Evolutionary conservation across 2,888 invertebrate genomes (phyloP), one percentile per base, ranked within the genome.

Genomic region (Fabriciana adippe): DNA sequence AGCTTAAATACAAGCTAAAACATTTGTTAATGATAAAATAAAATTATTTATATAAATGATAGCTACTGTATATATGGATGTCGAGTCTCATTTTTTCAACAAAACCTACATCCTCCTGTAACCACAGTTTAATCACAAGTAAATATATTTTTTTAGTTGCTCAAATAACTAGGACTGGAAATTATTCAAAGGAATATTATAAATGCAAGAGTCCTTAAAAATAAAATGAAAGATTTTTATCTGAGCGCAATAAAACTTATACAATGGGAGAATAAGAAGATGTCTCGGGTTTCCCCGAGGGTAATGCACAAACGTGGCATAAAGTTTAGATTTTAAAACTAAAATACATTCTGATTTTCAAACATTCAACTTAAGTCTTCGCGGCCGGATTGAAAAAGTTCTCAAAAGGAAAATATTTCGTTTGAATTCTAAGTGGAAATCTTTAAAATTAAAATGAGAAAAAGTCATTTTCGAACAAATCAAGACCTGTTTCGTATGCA

Each of bases 261-360:
- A 72, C 69, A 69, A 72, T 67, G 56, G 67, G 31, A 54, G 65
- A 65, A 71, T 59, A 56, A 67, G 70, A 64, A 50, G 66, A 63
- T 51, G 68, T 53, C 63, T 57, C 60, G 55, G 66, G 51, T 62
- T 64, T 68, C 67, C 74, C 68, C 73, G 67, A 31, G 73, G 72
- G 74, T 64, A 74, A 74, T 73, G 73, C 65, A 72, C 72, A 73
- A 71, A 71, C 72, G 72, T 66, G 72, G 71, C 72, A 67, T 69
- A 69, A 74, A 74, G 72, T 74, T 74, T 69, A 70, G 68, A 68
- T 72, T 73, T 72, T 66, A 70, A 74, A 74, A 73, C 69, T 73
- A 69, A 73, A 74, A 74, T 69, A 69, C 70, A 69, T 72, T 74
- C 69, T 59, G 72, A 72, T 69, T 73, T 41, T 66, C 67, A 48